Evolutionary conservation across 2,797 vertebrate species (phyloP), one percentile per base, ranked within the genome.

Genomic region (Sebastolobus alascanus): DNA sequence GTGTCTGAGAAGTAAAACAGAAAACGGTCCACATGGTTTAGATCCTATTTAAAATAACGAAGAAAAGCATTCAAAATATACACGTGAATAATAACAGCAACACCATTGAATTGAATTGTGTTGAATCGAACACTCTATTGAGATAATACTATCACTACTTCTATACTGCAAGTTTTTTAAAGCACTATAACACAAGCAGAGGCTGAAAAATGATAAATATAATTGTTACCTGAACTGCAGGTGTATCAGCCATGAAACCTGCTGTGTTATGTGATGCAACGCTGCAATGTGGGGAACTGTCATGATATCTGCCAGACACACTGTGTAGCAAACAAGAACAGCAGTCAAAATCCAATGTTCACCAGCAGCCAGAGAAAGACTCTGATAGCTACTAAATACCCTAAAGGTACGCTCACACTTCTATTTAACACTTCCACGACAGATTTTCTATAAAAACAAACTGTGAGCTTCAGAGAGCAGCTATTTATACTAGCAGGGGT

Each of bases 301-400:
- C 67, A 38, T 63, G 38, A 31, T 58, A 81, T 50, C 72, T 77
- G 80, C 35, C 65, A 31, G 63, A 56, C 43, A 16, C 25, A 60
- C 58, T 58, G 54, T 12, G 43, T 13, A 25, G 22, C 59, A 55
- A 74, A 71, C 61, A 63, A 46, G 59, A 74, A 12, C 52, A 75
- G 59, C 64, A 38, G 54, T 59, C 50, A 22, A 46, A 85, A 85
- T 65, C 33, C 14, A 52, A 5, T 3, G 13, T 18, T 67, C 12
- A 1, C 27, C 22, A 65, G 33, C 56, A 77, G 16, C 60, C 43
- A 27, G 14, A 77, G 35, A 68, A 33, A 74, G 12, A 13, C 31
- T 72, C 8, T 3, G 52, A 60, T 55, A 22, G 20, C 20, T 56
- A 9, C 61, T 52, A 22, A 22, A 52, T 40, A 54, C 43, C 55